Evolutionary conservation across 2,113 vertebrate genomes (phyloP).

Genomic region (Pygoscelis adeliae): DNA sequence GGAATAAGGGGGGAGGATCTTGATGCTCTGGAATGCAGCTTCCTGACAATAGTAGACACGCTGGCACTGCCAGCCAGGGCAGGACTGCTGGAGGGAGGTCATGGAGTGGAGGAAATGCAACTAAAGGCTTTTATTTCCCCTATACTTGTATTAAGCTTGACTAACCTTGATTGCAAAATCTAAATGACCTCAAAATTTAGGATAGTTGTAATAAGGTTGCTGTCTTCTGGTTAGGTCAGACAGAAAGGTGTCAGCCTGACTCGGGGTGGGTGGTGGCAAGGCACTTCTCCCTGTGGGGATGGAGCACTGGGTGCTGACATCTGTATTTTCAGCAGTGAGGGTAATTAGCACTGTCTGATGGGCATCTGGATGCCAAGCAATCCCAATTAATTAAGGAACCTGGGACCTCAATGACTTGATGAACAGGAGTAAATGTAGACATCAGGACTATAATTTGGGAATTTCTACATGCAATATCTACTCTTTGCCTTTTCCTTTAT

Average conservation of each 20-base stretch:
- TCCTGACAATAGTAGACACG: background rate
- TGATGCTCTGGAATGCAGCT: background rate
- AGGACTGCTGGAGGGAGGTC: background rate
- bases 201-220: background rate
- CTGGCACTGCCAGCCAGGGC: background rate
- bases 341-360: background rate
- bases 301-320: background rate
- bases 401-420: background rate
- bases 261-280: background rate
- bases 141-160: background rate
- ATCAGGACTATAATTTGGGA: background rate
- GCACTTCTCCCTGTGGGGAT: accelerated
- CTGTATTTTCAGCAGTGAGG: background rate
- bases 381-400: background rate
- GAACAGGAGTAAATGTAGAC: background rate
- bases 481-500: background rate
- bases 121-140: background rate
- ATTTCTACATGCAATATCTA: background rate
- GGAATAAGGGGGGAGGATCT: background rate
- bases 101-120: background rate
- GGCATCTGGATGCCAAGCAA: background rate
- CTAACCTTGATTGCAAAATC: background rate
- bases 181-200: background rate
- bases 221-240: background rate
- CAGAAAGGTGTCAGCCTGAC: background rate